Conservation (phyloP, 2,888 invertebrate species). For the Eupeodes luniger region DNA sequence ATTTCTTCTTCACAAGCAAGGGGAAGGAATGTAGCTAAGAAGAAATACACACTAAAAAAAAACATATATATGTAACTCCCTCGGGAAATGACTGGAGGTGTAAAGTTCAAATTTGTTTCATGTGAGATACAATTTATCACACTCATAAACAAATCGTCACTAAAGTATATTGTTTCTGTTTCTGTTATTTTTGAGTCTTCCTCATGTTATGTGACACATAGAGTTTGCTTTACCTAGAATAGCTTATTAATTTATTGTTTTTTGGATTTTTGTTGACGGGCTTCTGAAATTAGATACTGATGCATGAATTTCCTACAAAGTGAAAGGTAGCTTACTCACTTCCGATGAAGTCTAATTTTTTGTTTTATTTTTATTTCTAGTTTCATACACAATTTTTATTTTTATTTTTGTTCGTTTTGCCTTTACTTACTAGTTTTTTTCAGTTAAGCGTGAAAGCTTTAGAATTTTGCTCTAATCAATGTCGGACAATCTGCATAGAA, state of each 20-base stretch:
- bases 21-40: too few species aligned
- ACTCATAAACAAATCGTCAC: neutral
- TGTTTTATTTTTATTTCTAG: neutral
- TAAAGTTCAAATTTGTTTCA: neutral
- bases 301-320: slow-evolving; percentile 8
- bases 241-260: neutral
- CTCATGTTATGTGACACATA: neutral
- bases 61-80: neutral
- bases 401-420: neutral
- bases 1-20: slow-evolving; percentile 10
- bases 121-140: slow-evolving; percentile 1
- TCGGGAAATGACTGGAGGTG: neutral
- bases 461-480: slow-evolving; percentile 46
- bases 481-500: slow-evolving; percentile 48
- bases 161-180: neutral
- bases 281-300: slow-evolving; percentile 11
- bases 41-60: neutral
- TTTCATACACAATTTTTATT: neutral
- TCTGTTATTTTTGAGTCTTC: neutral
- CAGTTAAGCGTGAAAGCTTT: slow-evolving; percentile 44
- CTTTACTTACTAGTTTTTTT: neutral
- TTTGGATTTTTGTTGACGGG: neutral
- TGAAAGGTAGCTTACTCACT: slow-evolving; percentile 9
- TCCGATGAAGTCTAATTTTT: slow-evolving; percentile 16
- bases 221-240: slow-evolving; percentile 5